These are phyloP conservation scores for Cyanoderma ruficeps DNA, from an alignment of 2,113 vertebrate species.

Conservation along the genomic window DNA sequence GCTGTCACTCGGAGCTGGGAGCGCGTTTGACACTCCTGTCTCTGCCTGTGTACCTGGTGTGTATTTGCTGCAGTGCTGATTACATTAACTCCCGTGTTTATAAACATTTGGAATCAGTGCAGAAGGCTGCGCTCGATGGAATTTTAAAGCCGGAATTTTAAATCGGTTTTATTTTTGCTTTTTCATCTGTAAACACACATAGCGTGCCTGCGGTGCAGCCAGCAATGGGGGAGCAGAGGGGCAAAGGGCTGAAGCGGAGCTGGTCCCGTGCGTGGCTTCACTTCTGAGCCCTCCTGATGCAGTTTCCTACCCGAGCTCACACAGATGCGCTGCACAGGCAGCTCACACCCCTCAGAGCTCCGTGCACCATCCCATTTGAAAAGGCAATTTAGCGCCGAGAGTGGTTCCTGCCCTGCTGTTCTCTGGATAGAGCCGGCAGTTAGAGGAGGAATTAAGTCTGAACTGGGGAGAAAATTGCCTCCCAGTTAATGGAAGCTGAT, in stretches of 20 bases:
- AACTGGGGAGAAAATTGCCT: constrained; percentile 9
- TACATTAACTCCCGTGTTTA: constrained; percentile 76
- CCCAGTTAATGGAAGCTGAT: neutral
- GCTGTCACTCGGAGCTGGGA: constrained; percentile 26
- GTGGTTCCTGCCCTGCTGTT: neutral
- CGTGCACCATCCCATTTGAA: neutral
- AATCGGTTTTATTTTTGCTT: constrained; percentile 31
- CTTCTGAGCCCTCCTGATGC: neutral
- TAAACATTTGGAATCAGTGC: constrained; percentile 74
- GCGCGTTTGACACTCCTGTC: constrained; percentile 56
- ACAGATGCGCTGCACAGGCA: fast-evolving
- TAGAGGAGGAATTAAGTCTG: neutral
- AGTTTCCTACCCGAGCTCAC: neutral
- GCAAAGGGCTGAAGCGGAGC: constrained; percentile 48
- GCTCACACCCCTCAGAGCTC: neutral
- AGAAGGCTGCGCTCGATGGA: constrained; percentile 42
- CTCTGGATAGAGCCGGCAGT: neutral
- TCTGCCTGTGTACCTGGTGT: constrained; percentile 65
- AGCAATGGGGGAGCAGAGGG: neutral
- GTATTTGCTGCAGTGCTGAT: constrained; percentile 77
- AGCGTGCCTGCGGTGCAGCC: neutral
- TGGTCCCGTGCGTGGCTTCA: constrained; percentile 5
- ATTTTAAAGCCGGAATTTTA: constrained; percentile 15
- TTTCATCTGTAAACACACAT: constrained; percentile 33
- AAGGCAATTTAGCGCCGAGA: neutral